Evolutionary conservation across 2,113 vertebrate genomes (phyloP), one percentile per base, ranked within the genome.

Genomic region (Serilophus lunatus): DNA sequence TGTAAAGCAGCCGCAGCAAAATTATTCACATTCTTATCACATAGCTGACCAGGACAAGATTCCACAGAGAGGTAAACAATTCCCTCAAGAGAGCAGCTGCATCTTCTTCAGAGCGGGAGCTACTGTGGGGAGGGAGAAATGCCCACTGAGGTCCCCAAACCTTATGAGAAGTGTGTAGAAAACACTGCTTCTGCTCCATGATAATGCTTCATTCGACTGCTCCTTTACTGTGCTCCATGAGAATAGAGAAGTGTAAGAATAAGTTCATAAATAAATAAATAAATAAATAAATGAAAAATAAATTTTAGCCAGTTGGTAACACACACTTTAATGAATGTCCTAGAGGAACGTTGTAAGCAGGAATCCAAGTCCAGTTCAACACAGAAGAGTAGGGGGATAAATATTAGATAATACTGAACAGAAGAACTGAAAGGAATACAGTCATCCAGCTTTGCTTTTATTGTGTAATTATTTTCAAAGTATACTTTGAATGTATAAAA

Each of bases 11-110:
- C 92, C 82, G 7, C 93, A 92, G 93, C 76, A 96, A 71, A 97
- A 98, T 96, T 92, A 97, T 93, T 97, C 87, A 91, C 94, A 97
- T 97, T 97, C 95, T 97, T 96, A 95, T 86, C 89, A 93, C 96
- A 97, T 95, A 95, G 90, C 86, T 95, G 93, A 96, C 96, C 89
- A 88, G 88, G 86, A 92, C 91, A 79, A 95, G 90, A 96, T 97
- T 97, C 94, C 93, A 89, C 4, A 8, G 88, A 92, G 95, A 94
- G 86, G 75, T 87, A 96, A 96, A 96, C 93, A 97, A 95, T 96
- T 94, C 75, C 65, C 71, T 36, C 40, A 61, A 93, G 84, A 93
- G 82, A 97, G 86, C 96, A 98, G 96, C 97, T 97, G 96, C 92
- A 89, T 84, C 70, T 90, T 94, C 92, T 57, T 88, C 61, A 77